These are phyloP conservation scores for Teleopsis dalmanni DNA, from an alignment of 1,140 invertebrate genomes.

Conservation along the genomic window DNA sequence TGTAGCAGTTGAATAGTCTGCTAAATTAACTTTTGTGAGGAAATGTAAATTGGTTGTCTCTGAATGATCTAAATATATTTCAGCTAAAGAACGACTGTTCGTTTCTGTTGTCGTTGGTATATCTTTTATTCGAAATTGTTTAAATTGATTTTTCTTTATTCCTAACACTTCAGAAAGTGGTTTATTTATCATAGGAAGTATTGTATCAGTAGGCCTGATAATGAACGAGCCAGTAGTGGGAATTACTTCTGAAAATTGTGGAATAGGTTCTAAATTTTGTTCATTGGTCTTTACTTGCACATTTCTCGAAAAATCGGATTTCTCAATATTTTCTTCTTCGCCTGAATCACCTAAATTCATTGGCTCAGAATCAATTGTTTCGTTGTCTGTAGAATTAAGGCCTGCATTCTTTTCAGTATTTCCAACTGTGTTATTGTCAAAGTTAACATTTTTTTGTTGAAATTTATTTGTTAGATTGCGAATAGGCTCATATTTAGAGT, in stretches of 20 bases:
- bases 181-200: slow-evolving; percentile 41
- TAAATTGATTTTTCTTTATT: slow-evolving; percentile 44
- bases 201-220: slow-evolving; percentile 34
- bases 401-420: not conserved
- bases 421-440: not conserved
- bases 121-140: slow-evolving; percentile 37
- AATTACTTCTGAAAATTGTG: slow-evolving; percentile 14
- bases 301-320: slow-evolving; percentile 14
- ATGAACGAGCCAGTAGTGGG: slow-evolving; percentile 28
- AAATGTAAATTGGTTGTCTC: slow-evolving; percentile 24
- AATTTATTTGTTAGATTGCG: slow-evolving; percentile 42
- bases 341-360: slow-evolving; percentile 5
- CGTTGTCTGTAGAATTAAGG: slow-evolving; percentile 5
- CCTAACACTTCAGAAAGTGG: slow-evolving; percentile 43
- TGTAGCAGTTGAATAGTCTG: slow-evolving; percentile 33
- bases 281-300: slow-evolving; percentile 16
- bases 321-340: slow-evolving; percentile 7
- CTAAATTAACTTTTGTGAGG: slow-evolving; percentile 39
- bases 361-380: not conserved
- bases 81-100: slow-evolving; percentile 4
- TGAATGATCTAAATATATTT: slow-evolving; percentile 6
- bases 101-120: slow-evolving; percentile 16
- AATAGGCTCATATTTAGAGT: slow-evolving; percentile 43
- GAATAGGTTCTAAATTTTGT: slow-evolving; percentile 21
- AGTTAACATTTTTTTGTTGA: slow-evolving; percentile 12